A percentile compares a stretch with the other conserved stretches of the same genome.
These are phyloP conservation scores for Auanema sp. DNA, from an alignment of 2,888 invertebrate genomes.

Conservation along the genomic window DNA sequence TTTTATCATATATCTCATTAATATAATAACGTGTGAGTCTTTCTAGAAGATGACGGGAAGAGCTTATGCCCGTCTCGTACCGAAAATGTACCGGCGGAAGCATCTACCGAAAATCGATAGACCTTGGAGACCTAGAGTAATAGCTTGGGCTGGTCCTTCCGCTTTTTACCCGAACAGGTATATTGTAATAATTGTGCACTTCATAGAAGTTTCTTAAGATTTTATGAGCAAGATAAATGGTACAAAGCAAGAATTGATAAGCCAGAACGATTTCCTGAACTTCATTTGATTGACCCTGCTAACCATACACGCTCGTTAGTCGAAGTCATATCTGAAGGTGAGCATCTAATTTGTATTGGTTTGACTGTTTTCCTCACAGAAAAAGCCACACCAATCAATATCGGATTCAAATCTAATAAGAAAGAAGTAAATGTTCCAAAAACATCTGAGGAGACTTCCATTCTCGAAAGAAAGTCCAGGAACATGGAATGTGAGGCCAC, in stretches of 20 bases:
- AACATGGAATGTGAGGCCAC: constrained; percentile 36
- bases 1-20: no score
- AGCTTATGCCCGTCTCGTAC: constrained; percentile 46
- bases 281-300: constrained; percentile 61
- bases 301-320: constrained; percentile 41
- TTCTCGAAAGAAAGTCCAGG: constrained; percentile 36
- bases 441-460: constrained; percentile 29
- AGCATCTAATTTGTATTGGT: background rate
- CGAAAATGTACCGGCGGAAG: constrained; percentile 48
- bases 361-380: constrained; percentile 20
- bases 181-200: background rate
- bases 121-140: constrained; percentile 53
- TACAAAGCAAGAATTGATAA: constrained; percentile 64
- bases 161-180: constrained; percentile 60
- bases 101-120: constrained; percentile 54
- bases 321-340: constrained; percentile 39
- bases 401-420: constrained; percentile 50
- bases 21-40: background rate
- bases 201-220: constrained; percentile 38
- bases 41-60: constrained; percentile 38
- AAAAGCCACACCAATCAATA: constrained; percentile 37
- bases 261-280: constrained; percentile 53
- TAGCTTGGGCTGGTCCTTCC: constrained; percentile 62
- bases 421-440: constrained; percentile 3
- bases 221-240: constrained; percentile 63